Evolutionary conservation across 2,888 invertebrate species (phyloP).

Genomic region (Lepidonotus clava): DNA sequence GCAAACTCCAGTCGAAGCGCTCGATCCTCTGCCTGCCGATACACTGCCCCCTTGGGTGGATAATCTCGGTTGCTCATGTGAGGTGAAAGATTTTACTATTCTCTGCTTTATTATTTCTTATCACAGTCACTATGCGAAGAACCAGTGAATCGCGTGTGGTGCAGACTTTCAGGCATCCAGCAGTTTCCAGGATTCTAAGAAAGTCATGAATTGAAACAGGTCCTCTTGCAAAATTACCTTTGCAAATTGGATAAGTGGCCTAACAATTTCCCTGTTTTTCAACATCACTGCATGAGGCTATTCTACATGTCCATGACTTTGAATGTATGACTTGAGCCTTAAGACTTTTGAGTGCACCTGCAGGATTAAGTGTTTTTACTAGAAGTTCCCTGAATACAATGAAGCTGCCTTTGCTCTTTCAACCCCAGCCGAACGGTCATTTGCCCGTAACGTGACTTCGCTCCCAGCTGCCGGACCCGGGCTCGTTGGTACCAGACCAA

Average conservation of each 20-base stretch:
- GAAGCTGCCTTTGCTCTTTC: conserved; percentile 33
- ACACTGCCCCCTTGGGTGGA: too few species aligned
- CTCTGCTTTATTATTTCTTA: neutral
- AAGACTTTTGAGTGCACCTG: neutral
- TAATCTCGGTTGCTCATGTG: conserved; percentile 12
- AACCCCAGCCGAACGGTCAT: neutral
- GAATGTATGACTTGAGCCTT: too few species aligned
- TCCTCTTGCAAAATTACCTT: too few species aligned
- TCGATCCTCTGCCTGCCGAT: too few species aligned
- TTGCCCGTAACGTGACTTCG: neutral
- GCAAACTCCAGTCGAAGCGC: too few species aligned
- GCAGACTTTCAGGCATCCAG: conserved; percentile 32
- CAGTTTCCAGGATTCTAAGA: conserved; percentile 19
- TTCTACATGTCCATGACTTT: too few species aligned
- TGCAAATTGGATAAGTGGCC: too few species aligned
- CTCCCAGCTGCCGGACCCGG: too few species aligned
- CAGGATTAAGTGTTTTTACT: neutral
- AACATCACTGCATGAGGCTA: too few species aligned
- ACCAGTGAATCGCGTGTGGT: neutral
- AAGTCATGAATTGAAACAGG: too few species aligned
- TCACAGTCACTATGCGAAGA: conserved; percentile 29
- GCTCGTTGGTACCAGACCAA: conserved; percentile 21
- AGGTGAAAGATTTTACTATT: too few species aligned
- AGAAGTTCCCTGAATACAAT: conserved; percentile 34
- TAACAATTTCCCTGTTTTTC: too few species aligned